These are phyloP conservation scores for Papilio dardanus DNA, from an alignment of 1,140 invertebrate genomes.

Conservation along the genomic window DNA sequence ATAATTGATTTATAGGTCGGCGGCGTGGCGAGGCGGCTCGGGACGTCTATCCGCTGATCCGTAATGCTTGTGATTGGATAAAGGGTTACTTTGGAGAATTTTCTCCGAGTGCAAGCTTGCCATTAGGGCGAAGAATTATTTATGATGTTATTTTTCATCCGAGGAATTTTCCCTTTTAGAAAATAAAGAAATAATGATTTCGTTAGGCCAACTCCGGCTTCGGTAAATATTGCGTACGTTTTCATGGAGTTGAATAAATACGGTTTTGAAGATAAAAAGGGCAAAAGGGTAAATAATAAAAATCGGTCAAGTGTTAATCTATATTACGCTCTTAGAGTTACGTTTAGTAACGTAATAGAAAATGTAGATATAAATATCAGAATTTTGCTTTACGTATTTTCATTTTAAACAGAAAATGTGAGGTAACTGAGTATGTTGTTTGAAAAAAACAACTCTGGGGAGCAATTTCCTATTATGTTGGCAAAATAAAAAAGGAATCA, in stretches of 20 bases:
- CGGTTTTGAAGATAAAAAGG: conserved; percentile 33
- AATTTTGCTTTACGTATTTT: neutral
- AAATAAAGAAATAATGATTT: conserved; percentile 38
- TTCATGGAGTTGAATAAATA: conserved; percentile 36
- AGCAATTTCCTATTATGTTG: too few species aligned
- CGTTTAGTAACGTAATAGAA: neutral
- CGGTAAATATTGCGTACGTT: conserved; percentile 32
- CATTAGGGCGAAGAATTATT: conserved; percentile 37
- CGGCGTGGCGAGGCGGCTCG: conserved; percentile 12
- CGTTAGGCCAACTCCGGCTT: conserved; percentile 29
- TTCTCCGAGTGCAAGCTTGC: conserved; percentile 45
- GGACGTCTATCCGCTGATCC: conserved; percentile 49
- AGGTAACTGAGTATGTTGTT: too few species aligned
- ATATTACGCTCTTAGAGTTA: conserved; percentile 20
- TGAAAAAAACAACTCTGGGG: too few species aligned
- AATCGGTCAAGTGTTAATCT: conserved; percentile 37
- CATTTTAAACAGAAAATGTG: too few species aligned
- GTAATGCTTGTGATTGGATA: conserved; percentile 63
- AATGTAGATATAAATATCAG: neutral
- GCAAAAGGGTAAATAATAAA: conserved; percentile 38
- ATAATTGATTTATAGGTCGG: conserved; percentile 57
- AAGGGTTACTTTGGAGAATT: conserved; percentile 56
- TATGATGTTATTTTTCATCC: conserved; percentile 39
- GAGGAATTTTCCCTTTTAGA: conserved; percentile 33
- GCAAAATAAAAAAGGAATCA: too few species aligned